Evolutionary conservation across 2,888 invertebrate genomes (phyloP).

Genomic region (Drosophila testacea): DNA sequence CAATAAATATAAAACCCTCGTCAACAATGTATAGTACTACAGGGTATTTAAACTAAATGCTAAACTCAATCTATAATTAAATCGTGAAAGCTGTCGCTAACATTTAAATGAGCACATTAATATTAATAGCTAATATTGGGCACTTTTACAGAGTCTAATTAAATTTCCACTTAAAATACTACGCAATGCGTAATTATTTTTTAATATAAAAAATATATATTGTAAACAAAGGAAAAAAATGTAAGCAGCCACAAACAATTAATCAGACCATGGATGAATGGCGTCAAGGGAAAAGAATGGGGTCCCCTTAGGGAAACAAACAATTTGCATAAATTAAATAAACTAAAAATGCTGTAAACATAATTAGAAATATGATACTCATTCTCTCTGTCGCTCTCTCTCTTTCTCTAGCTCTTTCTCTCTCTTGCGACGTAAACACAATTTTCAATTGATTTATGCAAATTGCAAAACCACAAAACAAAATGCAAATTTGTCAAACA

Average conservation of each 20-base stretch:
- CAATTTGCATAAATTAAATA: slow-evolving; percentile 71
- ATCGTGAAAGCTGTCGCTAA: slow-evolving; percentile 61
- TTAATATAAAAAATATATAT: slow-evolving; percentile 4
- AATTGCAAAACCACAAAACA: slow-evolving; percentile 69
- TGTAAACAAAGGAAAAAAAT: slow-evolving; percentile 9
- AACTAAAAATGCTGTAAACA: slow-evolving; percentile 69
- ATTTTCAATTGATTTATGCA: slow-evolving; percentile 78
- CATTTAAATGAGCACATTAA: slow-evolving; percentile 67
- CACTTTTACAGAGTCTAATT: slow-evolving; percentile 69
- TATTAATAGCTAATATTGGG: slow-evolving; percentile 75
- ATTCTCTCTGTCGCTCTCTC: background rate
- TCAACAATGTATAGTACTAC: background rate
- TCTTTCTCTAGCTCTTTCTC: background rate
- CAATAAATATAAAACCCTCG: background rate
- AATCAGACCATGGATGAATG: slow-evolving; percentile 37
- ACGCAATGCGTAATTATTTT: slow-evolving; percentile 36
- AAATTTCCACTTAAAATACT: slow-evolving; percentile 72
- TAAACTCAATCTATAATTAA: slow-evolving; percentile 74
- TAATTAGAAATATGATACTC: slow-evolving; percentile 76
- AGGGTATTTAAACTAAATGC: slow-evolving; percentile 9
- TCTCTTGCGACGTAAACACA: slow-evolving; percentile 6
- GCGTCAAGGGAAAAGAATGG: background rate
- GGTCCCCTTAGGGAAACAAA: slow-evolving; percentile 34
- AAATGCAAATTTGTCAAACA: slow-evolving; percentile 61
- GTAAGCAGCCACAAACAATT: slow-evolving; percentile 50